Evolutionary conservation across 2,888 invertebrate genomes (phyloP).

Genomic region (Capitulum mitella): DNA sequence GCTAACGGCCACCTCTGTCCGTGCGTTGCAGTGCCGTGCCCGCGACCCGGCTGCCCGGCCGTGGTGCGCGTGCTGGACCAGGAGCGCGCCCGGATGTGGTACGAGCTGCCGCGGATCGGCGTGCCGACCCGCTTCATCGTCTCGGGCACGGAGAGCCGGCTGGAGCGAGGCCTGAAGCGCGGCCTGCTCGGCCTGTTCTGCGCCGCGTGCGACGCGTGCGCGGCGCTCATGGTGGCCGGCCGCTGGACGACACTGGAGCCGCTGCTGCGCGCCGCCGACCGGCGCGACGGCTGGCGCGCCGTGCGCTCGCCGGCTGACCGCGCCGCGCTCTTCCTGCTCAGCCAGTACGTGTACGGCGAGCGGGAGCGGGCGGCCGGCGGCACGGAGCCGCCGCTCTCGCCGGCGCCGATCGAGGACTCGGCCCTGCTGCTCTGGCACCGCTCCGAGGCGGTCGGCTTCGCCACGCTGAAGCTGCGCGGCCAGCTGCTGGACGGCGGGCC

Average conservation of each 20-base stretch:
- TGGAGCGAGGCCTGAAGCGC: background rate
- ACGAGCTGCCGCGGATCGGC: background rate
- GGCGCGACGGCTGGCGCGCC: background rate
- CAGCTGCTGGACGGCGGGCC: background rate
- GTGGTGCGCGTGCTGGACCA: background rate
- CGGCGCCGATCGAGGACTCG: background rate
- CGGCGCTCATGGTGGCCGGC: background rate
- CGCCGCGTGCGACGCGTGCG: background rate
- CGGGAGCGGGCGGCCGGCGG: background rate
- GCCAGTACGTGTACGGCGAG: conserved; percentile 6
- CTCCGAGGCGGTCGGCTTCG: background rate
- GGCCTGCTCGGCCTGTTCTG: background rate
- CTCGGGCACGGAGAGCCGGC: background rate
- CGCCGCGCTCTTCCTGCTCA: background rate
- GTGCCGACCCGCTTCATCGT: background rate
- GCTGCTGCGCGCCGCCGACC: background rate
- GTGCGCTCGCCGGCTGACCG: background rate
- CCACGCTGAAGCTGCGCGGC: background rate
- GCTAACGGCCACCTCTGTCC: too few species aligned
- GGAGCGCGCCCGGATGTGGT: background rate
- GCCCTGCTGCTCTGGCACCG: background rate
- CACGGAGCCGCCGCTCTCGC: background rate
- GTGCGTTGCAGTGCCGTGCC: background rate
- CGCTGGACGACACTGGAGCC: background rate
- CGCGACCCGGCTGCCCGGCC: background rate